Base-by-base conservation (phyloP, 1,140 invertebrate genomes). In the Caerostris darwini region DNA sequence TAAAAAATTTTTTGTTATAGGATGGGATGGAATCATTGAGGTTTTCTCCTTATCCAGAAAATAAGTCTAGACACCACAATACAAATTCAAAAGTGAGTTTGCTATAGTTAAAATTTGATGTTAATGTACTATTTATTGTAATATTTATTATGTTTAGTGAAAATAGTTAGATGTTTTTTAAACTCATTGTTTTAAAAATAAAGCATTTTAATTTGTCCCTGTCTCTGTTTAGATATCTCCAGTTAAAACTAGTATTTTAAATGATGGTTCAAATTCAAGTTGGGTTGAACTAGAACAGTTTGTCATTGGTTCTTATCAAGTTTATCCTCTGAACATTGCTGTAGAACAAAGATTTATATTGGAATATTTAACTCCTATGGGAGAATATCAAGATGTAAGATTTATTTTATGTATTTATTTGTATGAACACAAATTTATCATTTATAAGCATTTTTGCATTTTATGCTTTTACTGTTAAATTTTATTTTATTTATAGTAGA, bases 341-440 rank as follows among this genome's bases (percentile, higher is more conserved):
- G 99, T 98, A 19, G 97, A 98, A 95, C 98, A 99, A 96, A 98
- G 99, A 96, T 97, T 99, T 7, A 99, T 99, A 95, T 96, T 99
- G 17, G 97, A 98, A 95, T 99, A 99, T 96, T 96, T 99, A 2
- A 98, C 98, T 10, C 98, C 99, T 0, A 98, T 99, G 97, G 99
- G 99, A 50, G 99, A 99, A 95, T 99, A 99, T 96, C 99, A 99
- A 96, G 99, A 99, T 97, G 97, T 98, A 95, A 96, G 95, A 95
- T n/a, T 67, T 85, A 12, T 53, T 77, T 12, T n/a, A 8, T 77
- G 10, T 5, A 19, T 77, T 77, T 34, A 3, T 61, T 61, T 61
- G 59, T 12, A 61, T 61, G n/a, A n/a, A n/a, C n/a, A n/a, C n/a
- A n/a, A n/a, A n/a, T n/a, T n/a, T n/a, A n/a, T n/a, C n/a, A n/a